phyloP scores from a whole-genome alignment of 2,113 vertebrate species.

The Crotophaga sulcirostris region DNA sequence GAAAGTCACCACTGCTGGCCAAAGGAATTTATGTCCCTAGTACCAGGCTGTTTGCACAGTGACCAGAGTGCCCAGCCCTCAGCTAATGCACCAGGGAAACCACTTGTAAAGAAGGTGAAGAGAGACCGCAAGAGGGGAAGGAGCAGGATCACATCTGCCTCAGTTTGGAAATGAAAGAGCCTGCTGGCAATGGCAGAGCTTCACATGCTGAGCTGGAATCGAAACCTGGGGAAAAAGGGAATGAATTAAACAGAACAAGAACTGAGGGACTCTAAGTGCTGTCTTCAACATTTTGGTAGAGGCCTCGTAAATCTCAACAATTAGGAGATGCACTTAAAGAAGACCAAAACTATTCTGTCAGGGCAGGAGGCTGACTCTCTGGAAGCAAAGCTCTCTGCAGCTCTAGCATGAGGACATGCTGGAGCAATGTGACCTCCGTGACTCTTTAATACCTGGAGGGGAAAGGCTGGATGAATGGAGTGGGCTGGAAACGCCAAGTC shows the following conservation, averaged over 20 bases:
- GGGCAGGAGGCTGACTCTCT: not conserved
- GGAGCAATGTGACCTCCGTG: not conserved
- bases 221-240: conserved; percentile 13
- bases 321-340: conserved; percentile 51
- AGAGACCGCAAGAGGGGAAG: not conserved
- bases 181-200: conserved; percentile 52
- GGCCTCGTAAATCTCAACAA: conserved; percentile 64
- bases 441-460: not conserved
- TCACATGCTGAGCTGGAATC: conserved; percentile 61
- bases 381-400: not conserved
- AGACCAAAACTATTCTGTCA: not conserved
- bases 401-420: not conserved
- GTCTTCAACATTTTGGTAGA: conserved; percentile 51
- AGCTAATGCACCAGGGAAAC: not conserved
- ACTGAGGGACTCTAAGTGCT: conserved; percentile 62
- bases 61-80: not conserved
- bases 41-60: not conserved
- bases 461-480: not conserved
- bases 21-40: not conserved
- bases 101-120: not conserved
- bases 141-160: conserved; percentile 7
- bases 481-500: not conserved
- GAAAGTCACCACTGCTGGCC: not conserved
- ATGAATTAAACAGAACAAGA: conserved; percentile 65
- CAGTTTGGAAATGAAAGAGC: conserved; percentile 51